A percentile compares a stretch with the other conserved stretches of the same genome.
Conservation (phyloP, 2,113 vertebrate genomes). For the Bubo bubo region DNA sequence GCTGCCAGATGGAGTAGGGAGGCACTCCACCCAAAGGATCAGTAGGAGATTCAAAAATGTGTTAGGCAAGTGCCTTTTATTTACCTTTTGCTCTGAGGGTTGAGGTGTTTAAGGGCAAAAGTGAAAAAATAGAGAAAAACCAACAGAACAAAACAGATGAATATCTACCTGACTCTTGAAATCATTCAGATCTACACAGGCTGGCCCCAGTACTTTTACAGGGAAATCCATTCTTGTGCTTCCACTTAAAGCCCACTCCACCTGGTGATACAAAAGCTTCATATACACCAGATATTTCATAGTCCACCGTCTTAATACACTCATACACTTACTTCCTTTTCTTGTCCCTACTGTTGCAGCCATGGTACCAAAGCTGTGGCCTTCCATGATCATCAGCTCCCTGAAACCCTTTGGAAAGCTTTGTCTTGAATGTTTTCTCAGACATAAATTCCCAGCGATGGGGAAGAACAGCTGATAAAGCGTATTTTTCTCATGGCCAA, state of each 20-base stretch:
- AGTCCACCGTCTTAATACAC: background rate
- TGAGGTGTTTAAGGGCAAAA: background rate
- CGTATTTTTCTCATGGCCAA: background rate
- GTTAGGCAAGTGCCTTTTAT: background rate
- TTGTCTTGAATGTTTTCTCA: background rate
- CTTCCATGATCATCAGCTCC: background rate
- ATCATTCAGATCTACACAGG: background rate
- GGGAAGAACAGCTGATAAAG: background rate
- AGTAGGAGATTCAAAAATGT: background rate
- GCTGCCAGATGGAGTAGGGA: background rate
- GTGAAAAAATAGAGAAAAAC: background rate
- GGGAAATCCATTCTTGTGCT: background rate
- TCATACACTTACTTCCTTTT: fast-evolving
- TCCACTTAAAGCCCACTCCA: background rate
- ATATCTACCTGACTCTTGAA: background rate
- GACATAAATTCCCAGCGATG: background rate
- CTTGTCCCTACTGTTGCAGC: background rate
- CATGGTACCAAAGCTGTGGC: background rate
- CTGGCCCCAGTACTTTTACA: background rate
- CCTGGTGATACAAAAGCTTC: background rate
- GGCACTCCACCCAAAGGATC: background rate
- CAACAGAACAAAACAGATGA: background rate
- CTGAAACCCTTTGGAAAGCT: background rate
- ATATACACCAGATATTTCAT: background rate
- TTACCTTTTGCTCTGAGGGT: background rate